These are phyloP conservation scores for Lysiphlebus fabarum DNA, from an alignment of 1,140 invertebrate species.

Conservation along the genomic window DNA sequence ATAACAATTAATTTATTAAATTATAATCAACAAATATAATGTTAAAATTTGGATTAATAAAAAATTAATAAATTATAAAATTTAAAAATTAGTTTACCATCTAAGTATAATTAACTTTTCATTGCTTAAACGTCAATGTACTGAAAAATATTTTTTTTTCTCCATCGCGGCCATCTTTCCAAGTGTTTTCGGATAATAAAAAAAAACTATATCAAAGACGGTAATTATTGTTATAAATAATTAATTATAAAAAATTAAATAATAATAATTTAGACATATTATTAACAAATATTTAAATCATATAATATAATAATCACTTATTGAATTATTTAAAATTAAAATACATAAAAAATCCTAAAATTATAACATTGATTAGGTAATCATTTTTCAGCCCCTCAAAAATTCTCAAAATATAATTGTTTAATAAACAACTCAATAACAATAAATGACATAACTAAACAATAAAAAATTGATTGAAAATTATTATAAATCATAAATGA, in stretches of 20 bases:
- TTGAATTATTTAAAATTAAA: too few species aligned
- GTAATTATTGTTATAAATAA: constrained; percentile 1
- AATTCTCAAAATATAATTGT: too few species aligned
- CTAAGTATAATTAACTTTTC: background rate
- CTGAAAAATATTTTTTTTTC: constrained; percentile 1
- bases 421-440: background rate
- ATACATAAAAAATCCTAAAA: too few species aligned
- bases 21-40: too few species aligned
- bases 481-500: background rate
- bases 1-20: too few species aligned
- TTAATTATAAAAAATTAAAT: background rate
- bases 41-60: too few species aligned
- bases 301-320: too few species aligned
- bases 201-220: constrained; percentile 2
- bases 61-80: too few species aligned
- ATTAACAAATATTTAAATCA: background rate
- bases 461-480: background rate
- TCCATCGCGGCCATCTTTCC: constrained; percentile 10
- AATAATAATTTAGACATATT: background rate
- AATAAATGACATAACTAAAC: background rate
- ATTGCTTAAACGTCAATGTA: constrained; percentile 12
- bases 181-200: constrained; percentile 7
- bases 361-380: constrained; percentile 19
- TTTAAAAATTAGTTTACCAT: background rate
- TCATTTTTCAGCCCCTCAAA: background rate